Percentiles rank a stretch among this genome's conserved stretches.
Conservation (phyloP, 2,113 vertebrate species). For the Cettia cetti region DNA sequence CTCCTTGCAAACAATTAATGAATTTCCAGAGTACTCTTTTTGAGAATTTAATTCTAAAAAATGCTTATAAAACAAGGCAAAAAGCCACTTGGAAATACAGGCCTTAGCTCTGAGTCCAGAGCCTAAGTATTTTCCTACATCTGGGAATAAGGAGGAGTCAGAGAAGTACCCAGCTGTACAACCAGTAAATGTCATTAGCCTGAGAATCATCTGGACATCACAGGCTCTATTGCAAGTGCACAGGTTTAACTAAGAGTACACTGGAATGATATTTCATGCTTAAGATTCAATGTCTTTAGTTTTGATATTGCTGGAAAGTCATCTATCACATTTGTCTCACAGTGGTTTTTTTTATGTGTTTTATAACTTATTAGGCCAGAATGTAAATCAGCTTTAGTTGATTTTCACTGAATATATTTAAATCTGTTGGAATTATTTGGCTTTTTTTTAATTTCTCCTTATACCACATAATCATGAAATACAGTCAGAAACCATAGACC, state of each 20-base stretch:
- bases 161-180: neutral
- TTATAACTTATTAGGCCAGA: conserved; percentile 49
- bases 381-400: conserved; percentile 52
- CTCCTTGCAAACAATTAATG: neutral
- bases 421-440: conserved; percentile 49
- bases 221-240: neutral
- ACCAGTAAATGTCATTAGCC: neutral
- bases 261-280: conserved; percentile 44
- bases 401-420: conserved; percentile 63
- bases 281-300: conserved; percentile 51
- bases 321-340: conserved; percentile 54
- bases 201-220: neutral
- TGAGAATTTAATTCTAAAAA: neutral
- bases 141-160: neutral
- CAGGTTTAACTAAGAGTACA: neutral
- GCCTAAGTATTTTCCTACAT: neutral
- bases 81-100: neutral
- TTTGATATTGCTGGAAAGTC: conserved; percentile 54
- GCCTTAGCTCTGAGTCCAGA: neutral
- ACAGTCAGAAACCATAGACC: neutral
- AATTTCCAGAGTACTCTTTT: neutral
- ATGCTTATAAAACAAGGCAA: neutral
- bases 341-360: conserved; percentile 53
- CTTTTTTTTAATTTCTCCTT: neutral
- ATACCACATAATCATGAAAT: neutral